Base-by-base conservation (phyloP, 2,888 invertebrate genomes). In the Scaptomyza parva region DNA sequence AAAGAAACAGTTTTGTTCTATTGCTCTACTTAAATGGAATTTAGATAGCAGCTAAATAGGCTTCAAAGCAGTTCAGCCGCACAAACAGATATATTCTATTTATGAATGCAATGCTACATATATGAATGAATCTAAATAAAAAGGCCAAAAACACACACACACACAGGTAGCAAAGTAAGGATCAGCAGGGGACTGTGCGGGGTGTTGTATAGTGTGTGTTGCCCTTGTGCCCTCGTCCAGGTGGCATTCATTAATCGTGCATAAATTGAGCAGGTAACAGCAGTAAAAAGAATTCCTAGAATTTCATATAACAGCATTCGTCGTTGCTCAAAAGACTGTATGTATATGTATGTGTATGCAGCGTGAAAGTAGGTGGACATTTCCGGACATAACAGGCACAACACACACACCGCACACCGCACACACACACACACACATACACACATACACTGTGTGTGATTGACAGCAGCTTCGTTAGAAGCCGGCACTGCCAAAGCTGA, bases 341-440 rank as follows among this genome's bases (percentile, higher is more conserved):
- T n/a, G n/a, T n/a, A n/a, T n/a, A n/a, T n/a, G n/a, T n/a, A n/a
- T 48, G 33, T 48, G 33, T 66, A 67, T 66, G 51, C 54, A 75
- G 86, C 84, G 87, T 86, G 81, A 84, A 84, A 82, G 87, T 86
- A 84, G 85, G 82, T 87, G 87, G 87, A 82, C 82, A 81, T 85
- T 78, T 82, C 87, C 85, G 82, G 70, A 62, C 65, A 62, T 76
- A 59, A 66, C 76, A 76, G 76, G 60, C 52, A 59, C 50, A 75
- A 57, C 66, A 59, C 35, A 40, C 48, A 51, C 33, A 50, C n/a
- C n/a, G n/a, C n/a, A n/a, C n/a, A n/a, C n/a, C n/a, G n/a, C 39
- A 64, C 26, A 55, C 33, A 54, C 44, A 50, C 60, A 43, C 43
- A 57, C 43, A 57, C 35, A 48, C 20, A 59, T 44, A 54, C 40